These are phyloP conservation scores for Plectrocnemia conspersa DNA, from an alignment of 1,140 invertebrate genomes.

Conservation along the genomic window DNA sequence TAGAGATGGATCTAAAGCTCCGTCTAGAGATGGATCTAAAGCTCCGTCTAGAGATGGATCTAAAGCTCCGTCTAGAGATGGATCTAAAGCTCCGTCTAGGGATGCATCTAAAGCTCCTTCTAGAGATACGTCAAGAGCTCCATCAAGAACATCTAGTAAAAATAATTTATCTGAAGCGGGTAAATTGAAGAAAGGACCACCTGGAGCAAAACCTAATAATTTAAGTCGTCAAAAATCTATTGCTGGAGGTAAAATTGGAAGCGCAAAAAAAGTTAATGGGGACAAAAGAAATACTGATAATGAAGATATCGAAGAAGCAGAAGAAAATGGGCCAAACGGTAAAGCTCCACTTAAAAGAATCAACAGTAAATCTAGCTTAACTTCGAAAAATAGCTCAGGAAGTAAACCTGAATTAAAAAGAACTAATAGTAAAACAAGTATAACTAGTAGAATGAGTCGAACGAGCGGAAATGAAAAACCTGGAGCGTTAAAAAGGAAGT, in stretches of 20 bases:
- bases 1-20: slow-evolving; percentile 38
- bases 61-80: slow-evolving; percentile 39
- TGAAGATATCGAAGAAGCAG: slow-evolving; percentile 26
- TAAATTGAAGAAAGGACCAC: slow-evolving; percentile 21
- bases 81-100: no score
- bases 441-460: slow-evolving; percentile 43
- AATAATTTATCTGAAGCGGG: slow-evolving; percentile 42
- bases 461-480: slow-evolving; percentile 42
- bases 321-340: no score
- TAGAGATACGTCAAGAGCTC: no score
- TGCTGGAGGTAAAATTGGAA: slow-evolving; percentile 9
- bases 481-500: slow-evolving; percentile 40
- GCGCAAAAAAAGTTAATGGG: neutral
- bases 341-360: slow-evolving; percentile 37
- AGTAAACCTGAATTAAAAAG: slow-evolving; percentile 44
- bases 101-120: no score
- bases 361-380: slow-evolving; percentile 40
- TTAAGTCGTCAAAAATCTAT: slow-evolving; percentile 2
- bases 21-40: slow-evolving; percentile 40
- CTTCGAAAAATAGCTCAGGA: slow-evolving; percentile 38
- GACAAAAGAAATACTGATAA: slow-evolving; percentile 13
- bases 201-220: slow-evolving; percentile 11
- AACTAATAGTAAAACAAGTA: slow-evolving; percentile 31
- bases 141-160: no score
- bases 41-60: slow-evolving; percentile 39